Conservation (phyloP, 53 echinoderm and acorn worm species). For the Stichopus horrens region DNA sequence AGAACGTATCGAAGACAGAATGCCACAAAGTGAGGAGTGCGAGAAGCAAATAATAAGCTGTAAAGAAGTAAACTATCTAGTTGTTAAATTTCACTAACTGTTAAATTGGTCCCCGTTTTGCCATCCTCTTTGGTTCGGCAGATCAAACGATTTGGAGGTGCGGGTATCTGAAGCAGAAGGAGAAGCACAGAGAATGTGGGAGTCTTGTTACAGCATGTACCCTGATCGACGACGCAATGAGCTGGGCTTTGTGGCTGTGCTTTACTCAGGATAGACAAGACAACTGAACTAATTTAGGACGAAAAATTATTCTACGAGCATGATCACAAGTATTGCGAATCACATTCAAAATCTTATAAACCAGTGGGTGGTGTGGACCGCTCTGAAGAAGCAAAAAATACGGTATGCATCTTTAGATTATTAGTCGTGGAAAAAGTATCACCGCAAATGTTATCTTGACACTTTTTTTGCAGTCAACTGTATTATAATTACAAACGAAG, state of each 20-base stretch:
- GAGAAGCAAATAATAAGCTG: slow-evolving; percentile 14
- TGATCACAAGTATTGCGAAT: not conserved
- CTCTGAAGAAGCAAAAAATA: no score
- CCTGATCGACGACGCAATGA: not conserved
- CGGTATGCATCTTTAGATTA: no score
- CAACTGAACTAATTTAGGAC: not conserved
- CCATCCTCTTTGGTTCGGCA: slow-evolving; percentile 44
- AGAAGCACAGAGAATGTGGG: slow-evolving; percentile 44
- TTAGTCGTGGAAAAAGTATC: no score
- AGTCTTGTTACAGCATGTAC: slow-evolving; percentile 4
- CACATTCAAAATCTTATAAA: no score
- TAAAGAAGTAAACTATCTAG: not conserved
- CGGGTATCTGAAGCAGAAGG: slow-evolving; percentile 44
- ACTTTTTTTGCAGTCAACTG: no score
- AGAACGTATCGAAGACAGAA: not conserved
- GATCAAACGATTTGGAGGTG: slow-evolving; percentile 42
- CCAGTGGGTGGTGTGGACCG: no score
- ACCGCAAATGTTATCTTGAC: no score
- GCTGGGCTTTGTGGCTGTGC: not conserved
- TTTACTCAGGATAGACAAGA: not conserved
- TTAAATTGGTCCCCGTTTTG: slow-evolving; percentile 45
- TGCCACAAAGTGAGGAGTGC: slow-evolving; percentile 5
- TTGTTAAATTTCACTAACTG: slow-evolving; percentile 25
- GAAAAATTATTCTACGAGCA: not conserved
- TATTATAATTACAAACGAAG: no score